Base-by-base conservation (phyloP, 2,113 vertebrate species). In the Drymodes brunneopygia region DNA sequence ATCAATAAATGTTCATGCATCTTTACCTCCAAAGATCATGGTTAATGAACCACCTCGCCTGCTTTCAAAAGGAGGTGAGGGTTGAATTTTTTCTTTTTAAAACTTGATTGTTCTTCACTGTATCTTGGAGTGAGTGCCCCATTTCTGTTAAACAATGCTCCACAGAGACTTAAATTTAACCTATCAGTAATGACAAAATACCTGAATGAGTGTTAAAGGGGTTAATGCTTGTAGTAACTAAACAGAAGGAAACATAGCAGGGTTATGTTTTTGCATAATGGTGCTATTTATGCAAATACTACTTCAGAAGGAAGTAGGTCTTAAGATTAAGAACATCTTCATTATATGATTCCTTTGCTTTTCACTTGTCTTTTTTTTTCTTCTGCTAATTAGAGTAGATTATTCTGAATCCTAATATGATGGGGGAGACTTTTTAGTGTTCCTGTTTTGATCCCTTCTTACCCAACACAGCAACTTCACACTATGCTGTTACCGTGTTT, bases 31-130 rank as follows among this genome's bases (percentile, higher is more conserved):
- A 44, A 86, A 97, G 91, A 79, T 67, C 16, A 75, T 53, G 31
- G 48, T 82, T 91, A 81, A 92, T 50, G 83, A 95, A 31, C 48
- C 95, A 42, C 60, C 97, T 66, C 42, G 31, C 44, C 94, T 94
- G 73, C 97, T 99, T 69, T 98, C 98, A 71, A 98, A 98, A 97
- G 97, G 97, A 95, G 98, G 99, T 99, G 89, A 98, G 90, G 67
- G 74, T 62, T 65, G 10, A 40, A 24, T 81, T 93, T 88, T 40
- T 88, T 40, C 18, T 58, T 74, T 71, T 60, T 72, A 48, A 54
- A 79, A 72, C n/a, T 35, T 82, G 11, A 20, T 60, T 88, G 14
- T 71, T 90, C 45, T 71, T 87, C 36, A 51, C 29, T 78, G 9
- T 44, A 18, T 64, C 25, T 60, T 48, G 10, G 22, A 33, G 6